Base-by-base conservation (phyloP, 2,888 invertebrate genomes). In the Coenonympha arcania region DNA sequence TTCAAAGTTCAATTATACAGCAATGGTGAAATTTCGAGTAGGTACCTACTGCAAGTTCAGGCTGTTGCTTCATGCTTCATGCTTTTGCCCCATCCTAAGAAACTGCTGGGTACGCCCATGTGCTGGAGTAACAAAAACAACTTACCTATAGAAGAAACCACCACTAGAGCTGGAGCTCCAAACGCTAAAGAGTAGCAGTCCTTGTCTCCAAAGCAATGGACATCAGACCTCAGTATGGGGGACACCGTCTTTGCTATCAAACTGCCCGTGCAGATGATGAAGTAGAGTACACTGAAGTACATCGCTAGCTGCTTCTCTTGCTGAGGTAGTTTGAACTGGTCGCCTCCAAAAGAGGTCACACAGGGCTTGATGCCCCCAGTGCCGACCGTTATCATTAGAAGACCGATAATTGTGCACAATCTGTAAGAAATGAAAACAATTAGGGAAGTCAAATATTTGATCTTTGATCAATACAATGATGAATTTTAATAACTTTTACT, bases 351-450 rank as follows among this genome's bases (percentile, higher is more conserved):
- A 0, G 94, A 90, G 0, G 92, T 87, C 1, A 94, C 93, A 69
- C 94, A 94, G 0, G 94, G 93, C 61, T 94, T 95, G 56, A 95
- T 94, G 3, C 94, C 94, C 0, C 94, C 94, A 0, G 93, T 93
- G 2, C 94, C 93, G 3, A 93, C 57, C 0, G 92, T 92, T 51
- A 94, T 91, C 58, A 93, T 76, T 9, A 90, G 68, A 19, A 95
- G 75, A 0, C 93, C 93, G 15, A 91, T 59, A 53, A 92, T 74
- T 1, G 91, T 90, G 54, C 92, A 87, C 45, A 79, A 62, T 58
- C 90, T 90, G 75, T 8, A 73, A 72, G 37, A 44, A 41, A 49
- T 4, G 24, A 24, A 5, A 24, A 6, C 5, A 8, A 24, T 6
- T 6, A 24, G 2, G 8, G 28, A 28, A 28, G 11, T 1, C 28